phyloP scores from a whole-genome alignment of 2,888 invertebrate genomes.

The Camptogramma bilineatum region DNA sequence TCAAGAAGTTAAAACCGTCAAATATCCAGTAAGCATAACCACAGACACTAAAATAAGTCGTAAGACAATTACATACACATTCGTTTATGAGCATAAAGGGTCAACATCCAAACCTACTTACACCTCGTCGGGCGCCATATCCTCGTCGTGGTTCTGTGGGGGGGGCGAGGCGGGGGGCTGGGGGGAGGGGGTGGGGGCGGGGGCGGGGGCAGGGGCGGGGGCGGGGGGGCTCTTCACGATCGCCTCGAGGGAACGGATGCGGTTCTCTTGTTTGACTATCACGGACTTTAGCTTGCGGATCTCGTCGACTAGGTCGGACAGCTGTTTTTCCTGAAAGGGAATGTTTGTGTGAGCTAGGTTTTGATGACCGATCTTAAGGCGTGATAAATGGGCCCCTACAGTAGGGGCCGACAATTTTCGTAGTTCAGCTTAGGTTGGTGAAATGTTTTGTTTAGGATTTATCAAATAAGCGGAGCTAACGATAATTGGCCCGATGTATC shows the following conservation, averaged over 20 bases:
- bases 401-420: no score
- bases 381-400: no score
- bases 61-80: no score
- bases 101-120: conserved; percentile 46
- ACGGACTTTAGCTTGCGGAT: conserved; percentile 97
- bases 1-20: no score
- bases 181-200: conserved; percentile 58
- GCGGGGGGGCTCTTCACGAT: conserved; percentile 66
- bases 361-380: not conserved
- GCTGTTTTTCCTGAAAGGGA: conserved; percentile 87
- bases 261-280: conserved; percentile 96
- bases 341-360: not conserved
- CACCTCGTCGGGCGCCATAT: conserved; percentile 87
- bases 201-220: conserved; percentile 55
- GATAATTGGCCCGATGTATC: no score
- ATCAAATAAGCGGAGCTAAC: no score
- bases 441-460: no score
- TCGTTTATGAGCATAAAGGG: not conserved
- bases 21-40: no score
- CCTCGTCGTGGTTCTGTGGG: conserved; percentile 63
- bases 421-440: no score
- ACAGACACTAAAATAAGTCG: no score
- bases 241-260: conserved; percentile 92
- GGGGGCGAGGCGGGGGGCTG: conserved; percentile 54
- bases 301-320: conserved; percentile 94